Percentiles rank a stretch among this genome's conserved stretches.
Evolutionary conservation across 2,888 invertebrate species (phyloP).

Genomic region (Coleophora flavipennella): DNA sequence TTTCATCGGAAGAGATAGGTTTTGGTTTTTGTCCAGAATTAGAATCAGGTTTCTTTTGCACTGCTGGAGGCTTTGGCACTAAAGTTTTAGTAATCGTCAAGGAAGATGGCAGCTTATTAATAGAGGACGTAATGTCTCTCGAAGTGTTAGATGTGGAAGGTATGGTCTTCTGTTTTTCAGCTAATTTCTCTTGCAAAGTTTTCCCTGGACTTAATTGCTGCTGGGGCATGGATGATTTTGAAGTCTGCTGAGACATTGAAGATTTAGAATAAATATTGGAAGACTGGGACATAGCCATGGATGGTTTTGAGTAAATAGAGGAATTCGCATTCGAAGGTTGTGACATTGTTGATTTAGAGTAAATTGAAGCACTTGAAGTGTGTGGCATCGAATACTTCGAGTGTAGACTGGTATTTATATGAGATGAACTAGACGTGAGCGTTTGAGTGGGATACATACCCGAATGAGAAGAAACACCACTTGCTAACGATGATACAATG

Average conservation of each 20-base stretch:
- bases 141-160: constrained; percentile 31
- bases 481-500: constrained; percentile 29
- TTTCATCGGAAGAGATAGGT: constrained; percentile 50
- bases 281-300: no score
- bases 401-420: no score
- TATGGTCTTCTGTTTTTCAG: constrained; percentile 73
- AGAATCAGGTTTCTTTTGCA: constrained; percentile 40
- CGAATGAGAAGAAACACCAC: constrained; percentile 17
- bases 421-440: constrained; percentile 4
- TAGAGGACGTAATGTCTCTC: constrained; percentile 46
- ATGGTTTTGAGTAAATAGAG: constrained; percentile 28
- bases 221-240: constrained; percentile 51
- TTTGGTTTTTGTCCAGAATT: constrained; percentile 34
- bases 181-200: constrained; percentile 79
- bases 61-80: constrained; percentile 25
- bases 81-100: constrained; percentile 65
- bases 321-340: constrained; percentile 33
- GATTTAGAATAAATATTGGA: no score
- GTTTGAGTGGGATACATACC: not conserved
- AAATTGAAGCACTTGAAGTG: constrained; percentile 15
- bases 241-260: no score
- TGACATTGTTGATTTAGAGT: constrained; percentile 47
- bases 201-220: constrained; percentile 72
- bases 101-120: constrained; percentile 64
- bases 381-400: constrained; percentile 4